Base-by-base conservation (phyloP, 2,113 vertebrate genomes). In the Leptosomus discolor region DNA sequence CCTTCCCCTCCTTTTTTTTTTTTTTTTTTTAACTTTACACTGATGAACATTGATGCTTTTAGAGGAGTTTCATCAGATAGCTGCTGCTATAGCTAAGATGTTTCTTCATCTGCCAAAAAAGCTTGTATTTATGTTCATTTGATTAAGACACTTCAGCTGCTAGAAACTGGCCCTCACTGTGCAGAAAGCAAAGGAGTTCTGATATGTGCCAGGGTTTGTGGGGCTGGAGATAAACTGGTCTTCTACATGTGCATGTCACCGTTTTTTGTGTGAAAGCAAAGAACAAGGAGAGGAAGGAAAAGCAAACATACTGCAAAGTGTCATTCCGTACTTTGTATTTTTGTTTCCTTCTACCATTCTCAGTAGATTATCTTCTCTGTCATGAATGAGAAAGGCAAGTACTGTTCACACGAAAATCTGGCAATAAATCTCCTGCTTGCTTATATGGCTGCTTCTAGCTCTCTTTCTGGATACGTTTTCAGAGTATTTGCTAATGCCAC, bases 341-440 rank as follows among this genome's bases (percentile, higher is more conserved):
- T 48, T 71, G 21, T 70, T 88, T 84, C 45, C 34, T 92, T 76
- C 27, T 37, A 3, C 37, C 21, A 8, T 68, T 91, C 67, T 46
- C 36, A 30, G 74, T 37, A 67, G 41, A 54, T 65, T 34, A 13
- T 70, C 15, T 88, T 69, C 54, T 87, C 39, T 88, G 27, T 76
- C 82, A 50, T 61, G 48, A n/a, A 45, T 46, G 37, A 85, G 54
- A 93, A 22, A 75, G 69, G 48, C 74, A 80, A 92, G 19, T 17
- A 36, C 68, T 29, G 19, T 81, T 94, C 67, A 74, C 41, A 63
- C 58, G 17, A 94, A 90, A 96, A 91, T 41, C 70, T 96, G 27
- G 15, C 53, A 81, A 56, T 90, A 68, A 67, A 96, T 80, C 53
- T 76, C 48, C 34, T 78, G 39, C 48, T 36, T 96, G 56, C 45